Base-by-base conservation (phyloP, 2,797 vertebrate genomes). In the Ataeniobius toweri region DNA sequence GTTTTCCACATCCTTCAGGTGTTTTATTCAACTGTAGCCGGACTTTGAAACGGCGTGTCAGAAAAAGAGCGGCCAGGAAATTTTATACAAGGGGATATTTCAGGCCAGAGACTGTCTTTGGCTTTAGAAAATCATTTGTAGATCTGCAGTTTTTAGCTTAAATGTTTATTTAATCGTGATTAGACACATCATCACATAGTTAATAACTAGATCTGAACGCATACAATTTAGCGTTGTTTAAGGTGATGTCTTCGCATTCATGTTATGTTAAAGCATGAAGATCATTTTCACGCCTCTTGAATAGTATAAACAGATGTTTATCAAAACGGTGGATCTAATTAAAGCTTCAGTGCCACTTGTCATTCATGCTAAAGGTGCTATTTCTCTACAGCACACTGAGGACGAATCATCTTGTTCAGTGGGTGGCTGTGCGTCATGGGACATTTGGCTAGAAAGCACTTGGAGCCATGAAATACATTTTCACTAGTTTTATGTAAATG, bases 381-480 rank as follows among this genome's bases (percentile, higher is more conserved):
- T 46, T 46, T 69, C 41, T 46, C 39, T 58, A 5, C 61, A 78
- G 74, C 56, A 58, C 73, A 59, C 69, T 36, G 31, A 18, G 70
- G 74, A 61, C 53, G 46, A 28, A 46, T 75, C 48, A n/a, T 78
- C 68, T 78, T 75, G 65, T 79, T 74, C 41, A 76, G 77, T 88
- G 48, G 61, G 78, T 26, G 67, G 51, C 39, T 80, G 50, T 73
- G 84, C 84, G 81, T 78, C 80, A 75, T 65, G 10, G 78, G 73
- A 73, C n/a, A 59, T 89, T 83, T 77, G n/a, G 26, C 80, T 75
- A 76, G 56, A 83, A 75, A 70, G 75, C 6, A 58, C 69, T 79
- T 59, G 59, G 58, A 51, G 61, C 59, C 71, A 55, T 72, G 22
- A 41, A 79, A 69, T 41, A 24, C 74, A 83, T 68, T 77, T 77